Conservation (phyloP, 2,113 vertebrate species). For the Semnornis frantzii region DNA sequence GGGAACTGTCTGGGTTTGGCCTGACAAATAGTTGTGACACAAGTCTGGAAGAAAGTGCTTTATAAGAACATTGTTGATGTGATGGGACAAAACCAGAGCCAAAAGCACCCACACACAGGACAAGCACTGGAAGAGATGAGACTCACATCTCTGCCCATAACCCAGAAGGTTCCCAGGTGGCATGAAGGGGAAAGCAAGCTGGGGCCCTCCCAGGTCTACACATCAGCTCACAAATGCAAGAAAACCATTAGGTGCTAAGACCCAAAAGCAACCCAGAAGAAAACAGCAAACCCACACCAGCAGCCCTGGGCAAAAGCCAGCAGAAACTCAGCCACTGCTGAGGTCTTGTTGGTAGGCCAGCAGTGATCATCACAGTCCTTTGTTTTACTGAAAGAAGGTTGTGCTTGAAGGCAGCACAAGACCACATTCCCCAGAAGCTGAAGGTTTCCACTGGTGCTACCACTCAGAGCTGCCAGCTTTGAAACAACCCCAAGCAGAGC, state of each 20-base stretch:
- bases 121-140: fast-evolving
- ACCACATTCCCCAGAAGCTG: not conserved
- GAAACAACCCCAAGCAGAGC: not conserved
- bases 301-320: not conserved
- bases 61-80: not conserved
- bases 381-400: not conserved
- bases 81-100: not conserved
- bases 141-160: not conserved
- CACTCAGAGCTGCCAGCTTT: not conserved
- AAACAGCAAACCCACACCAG: not conserved
- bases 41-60: not conserved
- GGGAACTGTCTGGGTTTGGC: not conserved
- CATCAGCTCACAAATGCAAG: not conserved
- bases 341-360: not conserved
- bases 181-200: fast-evolving
- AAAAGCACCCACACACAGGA: not conserved
- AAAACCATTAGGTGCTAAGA: not conserved
- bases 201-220: not conserved
- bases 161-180: not conserved
- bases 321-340: not conserved
- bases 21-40: fast-evolving
- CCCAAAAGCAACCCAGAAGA: not conserved
- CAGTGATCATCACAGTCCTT: not conserved
- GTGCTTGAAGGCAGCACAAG: no score
- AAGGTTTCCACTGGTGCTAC: not conserved